Evolutionary conservation across 2,888 invertebrate species (phyloP), one percentile per base, ranked within the genome.

Genomic region (Pycnomerus fuliginosus): DNA sequence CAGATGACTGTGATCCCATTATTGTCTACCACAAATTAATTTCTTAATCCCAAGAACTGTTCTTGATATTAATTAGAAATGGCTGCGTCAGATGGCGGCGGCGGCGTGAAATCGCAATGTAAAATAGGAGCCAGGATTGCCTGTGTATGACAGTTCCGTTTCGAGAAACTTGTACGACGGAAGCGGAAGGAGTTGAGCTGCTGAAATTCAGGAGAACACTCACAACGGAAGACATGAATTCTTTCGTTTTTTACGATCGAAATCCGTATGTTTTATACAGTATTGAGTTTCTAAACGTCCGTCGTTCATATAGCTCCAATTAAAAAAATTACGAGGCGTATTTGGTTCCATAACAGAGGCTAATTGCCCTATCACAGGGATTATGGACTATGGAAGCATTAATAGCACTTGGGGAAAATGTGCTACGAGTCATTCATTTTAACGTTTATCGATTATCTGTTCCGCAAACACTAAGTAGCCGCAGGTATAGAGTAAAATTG

Each of bases 101-200:
- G 7, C 28, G 31, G 34, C 39, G 39, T 23, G 32, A 23, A 43
- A 32, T 39, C 27, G 27, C 16, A 37, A 39, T 48, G 30, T 27
- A 43, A 48, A 39, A 33, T 37, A 22, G 29, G 35, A 30, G 31
- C 15, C 10, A 43, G 32, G 40, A 52, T 30, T 38, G 40, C 39
- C 42, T 52, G 52, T 34, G 36, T 44, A 42, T 52, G 52, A 52
- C 52, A 52, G 47, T 52, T n/a, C n/a, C n/a, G n/a, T n/a, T 50
- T 30, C 44, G 45, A 24, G 44, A 50, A 50, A 52, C 46, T 52
- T 52, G 38, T 39, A 36, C 34, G 31, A 17, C 47, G 47, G 49
- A 48, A 50, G 44, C 50, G 52, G 52, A 52, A 47, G 43, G 24
- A 45, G 47, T 40, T 44, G 40, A 42, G 52, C 45, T 48, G 48